A percentile compares a stretch with the other conserved stretches of the same genome.
Conservation (phyloP, 2,797 vertebrate species). For the Botia kubotai region DNA sequence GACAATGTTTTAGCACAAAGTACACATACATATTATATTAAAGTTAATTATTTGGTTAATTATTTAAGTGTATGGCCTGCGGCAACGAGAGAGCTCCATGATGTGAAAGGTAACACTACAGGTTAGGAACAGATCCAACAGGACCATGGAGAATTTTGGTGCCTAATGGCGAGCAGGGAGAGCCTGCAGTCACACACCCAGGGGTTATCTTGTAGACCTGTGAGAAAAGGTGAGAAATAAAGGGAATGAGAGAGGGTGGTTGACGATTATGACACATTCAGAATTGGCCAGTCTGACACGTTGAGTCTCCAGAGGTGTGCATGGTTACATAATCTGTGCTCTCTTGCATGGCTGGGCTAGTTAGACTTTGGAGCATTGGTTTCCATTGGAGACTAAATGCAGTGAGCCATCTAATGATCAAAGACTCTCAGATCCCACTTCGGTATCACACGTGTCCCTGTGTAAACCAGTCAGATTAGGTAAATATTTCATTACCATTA, state of each 20-base stretch:
- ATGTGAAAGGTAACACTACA: slow-evolving; percentile 83
- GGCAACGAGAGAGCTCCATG: slow-evolving; percentile 83
- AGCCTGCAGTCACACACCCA: slow-evolving; percentile 94
- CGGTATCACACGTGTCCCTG: neutral
- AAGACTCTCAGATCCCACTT: slow-evolving; percentile 2
- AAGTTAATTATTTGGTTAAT: neutral
- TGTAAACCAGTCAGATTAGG: neutral
- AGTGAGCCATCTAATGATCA: neutral
- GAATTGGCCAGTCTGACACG: neutral
- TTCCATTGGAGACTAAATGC: slow-evolving; percentile 10
- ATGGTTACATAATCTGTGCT: neutral
- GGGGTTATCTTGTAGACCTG: slow-evolving; percentile 93
- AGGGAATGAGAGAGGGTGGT: slow-evolving; percentile 52
- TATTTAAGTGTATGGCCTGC: slow-evolving; percentile 77
- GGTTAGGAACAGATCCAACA: slow-evolving; percentile 84
- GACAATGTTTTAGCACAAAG: neutral
- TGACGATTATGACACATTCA: slow-evolving; percentile 62
- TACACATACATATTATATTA: neutral
- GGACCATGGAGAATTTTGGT: slow-evolving; percentile 75
- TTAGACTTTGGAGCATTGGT: neutral
- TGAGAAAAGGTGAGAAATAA: slow-evolving; percentile 9
- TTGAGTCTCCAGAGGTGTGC: neutral
- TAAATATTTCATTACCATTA: slow-evolving; percentile 2
- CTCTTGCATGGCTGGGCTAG: neutral
- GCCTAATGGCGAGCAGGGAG: slow-evolving; percentile 84